These are phyloP conservation scores for Cygnus olor DNA, from an alignment of 2,797 vertebrate genomes.

Conservation along the genomic window DNA sequence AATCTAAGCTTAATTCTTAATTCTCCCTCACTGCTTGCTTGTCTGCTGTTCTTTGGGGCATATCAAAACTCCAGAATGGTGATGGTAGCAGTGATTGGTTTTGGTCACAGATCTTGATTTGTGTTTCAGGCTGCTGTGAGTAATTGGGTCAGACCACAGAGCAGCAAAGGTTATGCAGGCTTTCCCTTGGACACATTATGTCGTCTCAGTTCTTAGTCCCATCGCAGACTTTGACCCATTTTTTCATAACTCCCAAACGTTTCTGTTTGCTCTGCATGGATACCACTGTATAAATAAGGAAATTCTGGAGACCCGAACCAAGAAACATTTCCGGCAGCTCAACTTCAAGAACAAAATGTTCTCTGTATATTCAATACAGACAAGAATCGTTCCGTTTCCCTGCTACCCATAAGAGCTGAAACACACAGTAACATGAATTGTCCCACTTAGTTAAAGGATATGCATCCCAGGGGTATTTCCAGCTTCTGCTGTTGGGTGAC, in stretches of 20 bases:
- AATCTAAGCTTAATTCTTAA: not conserved
- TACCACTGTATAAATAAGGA: not conserved
- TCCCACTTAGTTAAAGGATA: not conserved
- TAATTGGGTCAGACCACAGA: constrained; percentile 20
- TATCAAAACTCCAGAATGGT: not conserved
- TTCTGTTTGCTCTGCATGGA: not conserved
- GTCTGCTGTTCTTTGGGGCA: not conserved
- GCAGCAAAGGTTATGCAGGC: not conserved
- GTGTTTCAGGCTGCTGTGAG: not conserved
- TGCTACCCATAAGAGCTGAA: not conserved
- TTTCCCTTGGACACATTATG: not conserved
- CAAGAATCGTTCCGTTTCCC: not conserved
- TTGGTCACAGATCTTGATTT: not conserved
- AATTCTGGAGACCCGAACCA: not conserved
- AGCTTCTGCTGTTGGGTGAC: not conserved
- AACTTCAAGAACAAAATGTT: not conserved
- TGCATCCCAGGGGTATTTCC: not conserved
- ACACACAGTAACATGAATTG: not conserved
- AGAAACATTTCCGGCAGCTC: not conserved
- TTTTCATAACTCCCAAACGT: not conserved
- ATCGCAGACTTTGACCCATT: not conserved
- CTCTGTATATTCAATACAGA: not conserved
- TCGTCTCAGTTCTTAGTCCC: not conserved
- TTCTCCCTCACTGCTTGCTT: not conserved
- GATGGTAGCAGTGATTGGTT: not conserved